phyloP scores from a whole-genome alignment of 2,888 invertebrate species.

The Acheta domesticus region DNA sequence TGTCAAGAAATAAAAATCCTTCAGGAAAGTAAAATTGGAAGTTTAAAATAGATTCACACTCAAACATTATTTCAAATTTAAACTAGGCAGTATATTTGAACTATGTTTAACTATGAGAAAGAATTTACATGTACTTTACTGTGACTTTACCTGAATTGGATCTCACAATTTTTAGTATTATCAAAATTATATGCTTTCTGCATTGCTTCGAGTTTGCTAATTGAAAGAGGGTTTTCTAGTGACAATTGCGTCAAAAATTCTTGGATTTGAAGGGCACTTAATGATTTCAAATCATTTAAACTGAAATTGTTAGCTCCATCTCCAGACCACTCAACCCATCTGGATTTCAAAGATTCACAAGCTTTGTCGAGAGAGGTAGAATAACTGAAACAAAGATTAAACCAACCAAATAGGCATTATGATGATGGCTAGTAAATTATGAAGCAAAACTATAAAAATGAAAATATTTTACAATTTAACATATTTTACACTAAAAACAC shows the following conservation, averaged over 20 bases:
- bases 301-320: constrained; percentile 49
- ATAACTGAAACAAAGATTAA: constrained; percentile 51
- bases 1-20: too few species aligned
- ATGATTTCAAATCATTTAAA: constrained; percentile 52
- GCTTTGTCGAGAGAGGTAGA: constrained; percentile 64
- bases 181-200: constrained; percentile 64
- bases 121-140: too few species aligned
- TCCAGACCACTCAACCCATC: constrained; percentile 55
- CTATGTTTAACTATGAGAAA: too few species aligned
- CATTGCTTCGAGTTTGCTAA: constrained; percentile 59
- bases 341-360: constrained; percentile 56
- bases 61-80: too few species aligned
- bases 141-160: constrained; percentile 53
- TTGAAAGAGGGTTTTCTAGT: constrained; percentile 53
- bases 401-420: not conserved
- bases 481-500: too few species aligned
- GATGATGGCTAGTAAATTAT: too few species aligned
- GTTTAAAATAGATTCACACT: too few species aligned
- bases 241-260: constrained; percentile 68
- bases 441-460: too few species aligned
- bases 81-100: too few species aligned
- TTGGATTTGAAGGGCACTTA: constrained; percentile 63
- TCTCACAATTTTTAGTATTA: constrained; percentile 70
- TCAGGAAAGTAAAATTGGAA: too few species aligned
- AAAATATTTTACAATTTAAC: too few species aligned